These are phyloP conservation scores for Momotus momota DNA, from an alignment of 2,797 vertebrate species.

Conservation along the genomic window DNA sequence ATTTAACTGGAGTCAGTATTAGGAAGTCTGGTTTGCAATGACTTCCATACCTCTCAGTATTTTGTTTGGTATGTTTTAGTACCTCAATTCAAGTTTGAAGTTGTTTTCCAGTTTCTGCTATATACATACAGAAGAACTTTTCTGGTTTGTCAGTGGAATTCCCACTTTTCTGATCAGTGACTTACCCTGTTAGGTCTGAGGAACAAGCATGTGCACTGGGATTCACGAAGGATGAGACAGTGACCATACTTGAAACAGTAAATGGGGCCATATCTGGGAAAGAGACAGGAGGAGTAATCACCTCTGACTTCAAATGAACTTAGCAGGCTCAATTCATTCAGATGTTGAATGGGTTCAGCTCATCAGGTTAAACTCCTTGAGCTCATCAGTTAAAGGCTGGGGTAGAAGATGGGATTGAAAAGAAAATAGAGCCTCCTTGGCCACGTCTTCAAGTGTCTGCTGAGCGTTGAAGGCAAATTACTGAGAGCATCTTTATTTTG, in stretches of 20 bases:
- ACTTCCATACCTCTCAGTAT: background rate
- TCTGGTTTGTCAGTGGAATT: background rate
- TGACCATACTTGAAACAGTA: background rate
- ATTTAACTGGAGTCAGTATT: background rate
- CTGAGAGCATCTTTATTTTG: background rate
- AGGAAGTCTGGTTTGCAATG: background rate
- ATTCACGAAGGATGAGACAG: background rate
- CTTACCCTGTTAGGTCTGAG: background rate
- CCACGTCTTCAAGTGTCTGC: background rate
- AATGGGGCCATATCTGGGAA: background rate
- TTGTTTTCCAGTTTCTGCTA: background rate
- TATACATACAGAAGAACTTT: background rate
- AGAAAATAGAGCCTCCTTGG: background rate
- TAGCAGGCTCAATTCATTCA: background rate
- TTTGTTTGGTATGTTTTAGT: background rate
- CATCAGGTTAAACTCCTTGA: background rate
- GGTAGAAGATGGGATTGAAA: background rate
- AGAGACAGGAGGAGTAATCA: background rate
- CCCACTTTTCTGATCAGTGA: background rate
- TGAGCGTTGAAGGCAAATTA: background rate
- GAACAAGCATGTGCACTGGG: background rate
- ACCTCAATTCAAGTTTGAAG: background rate
- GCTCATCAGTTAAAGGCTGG: background rate
- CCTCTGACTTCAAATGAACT: background rate
- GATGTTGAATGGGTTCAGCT: background rate